These are phyloP conservation scores for Syritta pipiens DNA, from an alignment of 2,888 invertebrate genomes.

Conservation along the genomic window DNA sequence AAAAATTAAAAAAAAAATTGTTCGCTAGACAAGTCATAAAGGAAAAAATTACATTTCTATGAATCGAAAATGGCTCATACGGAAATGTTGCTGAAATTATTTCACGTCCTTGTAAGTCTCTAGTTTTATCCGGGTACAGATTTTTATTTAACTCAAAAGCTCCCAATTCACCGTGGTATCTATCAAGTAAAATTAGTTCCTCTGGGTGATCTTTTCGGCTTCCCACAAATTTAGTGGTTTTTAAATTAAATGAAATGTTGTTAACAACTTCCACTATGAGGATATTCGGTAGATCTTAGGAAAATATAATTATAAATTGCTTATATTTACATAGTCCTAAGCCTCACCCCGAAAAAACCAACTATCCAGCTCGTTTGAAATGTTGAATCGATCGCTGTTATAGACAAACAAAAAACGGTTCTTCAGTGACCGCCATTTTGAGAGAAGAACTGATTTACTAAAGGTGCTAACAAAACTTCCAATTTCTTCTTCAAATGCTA, in stretches of 20 bases:
- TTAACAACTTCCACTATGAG: slow-evolving; percentile 72
- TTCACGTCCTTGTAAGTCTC: slow-evolving; percentile 74
- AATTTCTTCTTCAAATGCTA: slow-evolving; percentile 75
- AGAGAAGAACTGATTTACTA: slow-evolving; percentile 72
- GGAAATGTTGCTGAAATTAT: slow-evolving; percentile 73
- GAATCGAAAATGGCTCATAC: slow-evolving; percentile 75
- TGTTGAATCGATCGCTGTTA: slow-evolving; percentile 64
- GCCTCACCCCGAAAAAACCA: slow-evolving; percentile 72
- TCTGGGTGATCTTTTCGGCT: slow-evolving; percentile 63
- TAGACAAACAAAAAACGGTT: slow-evolving; percentile 74
- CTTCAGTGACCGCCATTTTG: slow-evolving; percentile 73
- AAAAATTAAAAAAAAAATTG: neutral
- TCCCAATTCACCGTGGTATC: slow-evolving; percentile 68
- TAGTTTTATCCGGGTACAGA: slow-evolving; percentile 71
- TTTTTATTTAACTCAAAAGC: slow-evolving; percentile 52
- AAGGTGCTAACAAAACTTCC: slow-evolving; percentile 72
- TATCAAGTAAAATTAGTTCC: slow-evolving; percentile 69
- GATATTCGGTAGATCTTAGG: slow-evolving; percentile 75
- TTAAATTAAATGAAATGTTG: slow-evolving; percentile 72
- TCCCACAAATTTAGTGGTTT: slow-evolving; percentile 75
- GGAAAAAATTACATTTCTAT: slow-evolving; percentile 71
- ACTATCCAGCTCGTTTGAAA: slow-evolving; percentile 44
- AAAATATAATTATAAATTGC: neutral
- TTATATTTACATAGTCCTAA: neutral
- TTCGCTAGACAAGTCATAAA: neutral